Base-by-base conservation (phyloP, 2,113 vertebrate genomes). In the Apaloderma vittatum region DNA sequence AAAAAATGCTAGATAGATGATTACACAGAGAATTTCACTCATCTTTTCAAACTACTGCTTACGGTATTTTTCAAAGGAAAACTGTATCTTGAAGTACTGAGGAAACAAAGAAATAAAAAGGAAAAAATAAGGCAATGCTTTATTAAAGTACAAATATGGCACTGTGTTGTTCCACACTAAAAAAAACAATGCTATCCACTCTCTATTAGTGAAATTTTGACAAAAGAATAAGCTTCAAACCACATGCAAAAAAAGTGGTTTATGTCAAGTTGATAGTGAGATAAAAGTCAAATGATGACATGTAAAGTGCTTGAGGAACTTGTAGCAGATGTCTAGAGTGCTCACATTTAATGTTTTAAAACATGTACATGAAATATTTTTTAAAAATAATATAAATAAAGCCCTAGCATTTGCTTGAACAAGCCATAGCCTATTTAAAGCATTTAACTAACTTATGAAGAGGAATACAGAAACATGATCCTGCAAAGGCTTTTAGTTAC, bases 1-100 rank as follows among this genome's bases (percentile, higher is more conserved):
- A 82, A 73, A 89, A 75, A 94, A 66, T 37, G 16, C 37, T 48
- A 93, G 49, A 43, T 68, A 57, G 34, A 93, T n/a, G n/a, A 93
- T n/a, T 85, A 58, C n/a, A 80, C 6, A 58, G 24, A 62, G 6
- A 55, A 74, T 48, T 92, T 63, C 30, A 52, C 12, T 68, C 14
- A 37, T 59, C 43, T 85, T 73, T 71, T 68, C 8, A 24, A 83
- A 68, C 36, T 91, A 86, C 37, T 88, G 37, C 17, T 63, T 62
- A 59, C 4, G 18, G 30, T 32, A 30, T 11, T 30, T 57, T 88
- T 57, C 40, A 40, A 72, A 71, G 78, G 10, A 77, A 93, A 88
- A 74, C 21, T 24, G 2, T 2, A 13, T 57, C n/a, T 46, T 71
- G 37, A 84, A 83, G 89, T 32, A 59, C 2, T 48, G 13, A 94